A percentile compares a stretch with the other conserved stretches of the same genome.
These are phyloP conservation scores for Drosophila bocki DNA, from an alignment of 1,140 invertebrate genomes.

Conservation along the genomic window DNA sequence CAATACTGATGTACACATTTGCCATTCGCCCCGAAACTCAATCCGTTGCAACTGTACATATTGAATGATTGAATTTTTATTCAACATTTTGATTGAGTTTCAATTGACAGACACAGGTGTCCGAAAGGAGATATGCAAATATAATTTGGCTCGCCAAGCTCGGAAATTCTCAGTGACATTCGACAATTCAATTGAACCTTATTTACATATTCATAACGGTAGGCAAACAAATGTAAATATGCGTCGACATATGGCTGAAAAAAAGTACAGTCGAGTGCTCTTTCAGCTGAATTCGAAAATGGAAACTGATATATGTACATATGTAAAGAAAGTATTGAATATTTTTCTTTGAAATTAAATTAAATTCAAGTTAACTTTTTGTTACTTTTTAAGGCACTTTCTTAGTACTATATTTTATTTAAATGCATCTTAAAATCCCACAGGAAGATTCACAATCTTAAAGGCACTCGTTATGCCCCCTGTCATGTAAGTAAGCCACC, in stretches of 20 bases:
- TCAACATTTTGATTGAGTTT: constrained; percentile 33
- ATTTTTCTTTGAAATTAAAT: too few relatives aligned
- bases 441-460: not conserved
- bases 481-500: not conserved
- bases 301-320: not conserved
- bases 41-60: constrained; percentile 5
- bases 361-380: too few relatives aligned
- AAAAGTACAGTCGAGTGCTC: constrained; percentile 15
- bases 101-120: constrained; percentile 17
- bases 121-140: constrained; percentile 25
- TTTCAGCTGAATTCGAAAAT: not conserved
- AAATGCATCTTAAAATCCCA: not conserved
- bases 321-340: too few relatives aligned
- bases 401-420: not conserved
- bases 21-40: not conserved
- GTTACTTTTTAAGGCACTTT: too few relatives aligned
- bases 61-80: constrained; percentile 15
- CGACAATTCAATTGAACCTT: constrained; percentile 34
- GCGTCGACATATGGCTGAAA: constrained; percentile 5
- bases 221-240: constrained; percentile 43
- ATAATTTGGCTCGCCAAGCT: constrained; percentile 18
- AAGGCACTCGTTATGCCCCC: not conserved
- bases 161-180: constrained; percentile 35
- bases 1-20: not conserved
- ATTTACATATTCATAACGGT: constrained; percentile 45